Evolutionary conservation across 2,797 vertebrate genomes (phyloP), one percentile per base, ranked within the genome.

Genomic region (Atherinosoma microstoma): DNA sequence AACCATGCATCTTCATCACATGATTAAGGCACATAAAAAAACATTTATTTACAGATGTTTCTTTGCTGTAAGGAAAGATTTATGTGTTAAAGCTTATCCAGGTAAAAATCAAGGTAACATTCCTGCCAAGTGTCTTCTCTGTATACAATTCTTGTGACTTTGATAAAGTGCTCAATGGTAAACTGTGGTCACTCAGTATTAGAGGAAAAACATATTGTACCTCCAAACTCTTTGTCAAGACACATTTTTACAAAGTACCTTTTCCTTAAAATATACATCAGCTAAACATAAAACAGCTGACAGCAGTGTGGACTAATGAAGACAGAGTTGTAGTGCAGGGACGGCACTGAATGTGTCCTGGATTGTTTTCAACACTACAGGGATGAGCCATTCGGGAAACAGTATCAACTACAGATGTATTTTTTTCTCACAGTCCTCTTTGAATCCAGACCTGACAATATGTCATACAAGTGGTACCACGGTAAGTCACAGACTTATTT

Each of bases 401-500:
- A 32, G 32, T 30, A 58, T 83, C 65, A 59, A 38, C 38, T 62
- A 61, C 66, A 76, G 34, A 76, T 16, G 78, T 84, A 66, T 47
- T 64, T 27, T 76, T 70, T 73, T 64, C 67, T 56, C 24, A 27
- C 64, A 45, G 67, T 82, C 78, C 35, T 88, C 79, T 86, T 82
- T 80, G 65, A 73, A 69, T 88, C 84, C 66, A 84, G 75, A 49
- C 70, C 75, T 94, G 95, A 93, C 94, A 95, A 94, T 94, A 91
- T 94, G 94, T 85, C 93, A 94, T 94, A 94, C 93, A 58, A 78
- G 67, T 68, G 61, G 61, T 78, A 51, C 82, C 38, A 69, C 83
- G 67, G 87, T 84, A 92, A 94, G 92, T 94, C 93, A 91, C 75
- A 87, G 92, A 94, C 92, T 94, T 90, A 80, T 82, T 89, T 95